These are phyloP conservation scores for Lepeophtheirus nordmannii DNA, from an alignment of 2,888 invertebrate genomes.

Conservation along the genomic window DNA sequence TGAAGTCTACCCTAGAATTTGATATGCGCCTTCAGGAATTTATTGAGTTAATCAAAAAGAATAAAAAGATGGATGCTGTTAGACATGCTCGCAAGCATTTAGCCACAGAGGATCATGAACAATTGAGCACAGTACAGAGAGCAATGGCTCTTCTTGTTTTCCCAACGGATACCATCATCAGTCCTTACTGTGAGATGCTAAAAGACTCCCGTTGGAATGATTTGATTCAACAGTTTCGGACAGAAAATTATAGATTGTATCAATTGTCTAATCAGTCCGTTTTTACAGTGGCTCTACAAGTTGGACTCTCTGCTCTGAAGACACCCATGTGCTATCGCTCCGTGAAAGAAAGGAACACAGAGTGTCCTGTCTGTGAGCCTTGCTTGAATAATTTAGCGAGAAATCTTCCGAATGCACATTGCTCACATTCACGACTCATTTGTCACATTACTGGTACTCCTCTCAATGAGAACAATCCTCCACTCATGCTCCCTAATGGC, in stretches of 20 bases:
- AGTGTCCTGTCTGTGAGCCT: constrained; percentile 82
- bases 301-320: constrained; percentile 85
- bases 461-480: constrained; percentile 92
- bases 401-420: constrained; percentile 74
- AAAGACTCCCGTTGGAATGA: constrained; percentile 60
- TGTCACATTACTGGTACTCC: constrained; percentile 76
- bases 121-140: constrained; percentile 69
- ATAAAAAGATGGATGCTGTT: constrained; percentile 75
- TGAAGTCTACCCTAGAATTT: constrained; percentile 88
- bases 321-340: constrained; percentile 44
- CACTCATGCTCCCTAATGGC: constrained; percentile 96
- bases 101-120: constrained; percentile 67
- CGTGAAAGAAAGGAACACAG: constrained; percentile 49
- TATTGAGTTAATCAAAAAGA: constrained; percentile 75
- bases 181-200: constrained; percentile 39
- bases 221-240: constrained; percentile 73
- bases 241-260: constrained; percentile 83
- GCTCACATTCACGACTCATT: constrained; percentile 83
- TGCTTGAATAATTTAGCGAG: constrained; percentile 71
- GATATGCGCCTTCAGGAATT: constrained; percentile 84
- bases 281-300: constrained; percentile 77
- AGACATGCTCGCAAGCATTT: constrained; percentile 85
- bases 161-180: constrained; percentile 51
- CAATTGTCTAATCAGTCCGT: constrained; percentile 80
- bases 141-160: constrained; percentile 92